Evolutionary conservation across 2,113 vertebrate genomes (phyloP).

Genomic region (Bettongia penicillata): DNA sequence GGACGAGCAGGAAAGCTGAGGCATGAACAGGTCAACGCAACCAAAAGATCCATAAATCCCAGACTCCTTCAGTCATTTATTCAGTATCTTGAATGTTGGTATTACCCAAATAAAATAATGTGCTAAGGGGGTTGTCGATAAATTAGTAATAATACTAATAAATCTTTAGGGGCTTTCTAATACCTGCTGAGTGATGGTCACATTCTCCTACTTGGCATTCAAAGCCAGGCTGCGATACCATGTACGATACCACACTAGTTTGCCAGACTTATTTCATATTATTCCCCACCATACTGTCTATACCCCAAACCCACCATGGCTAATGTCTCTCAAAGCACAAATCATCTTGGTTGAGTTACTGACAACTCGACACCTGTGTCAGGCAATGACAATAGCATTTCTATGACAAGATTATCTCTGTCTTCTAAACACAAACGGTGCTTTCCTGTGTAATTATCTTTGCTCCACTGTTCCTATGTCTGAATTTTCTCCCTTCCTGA

Average conservation of each 20-base stretch:
- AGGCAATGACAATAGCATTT: conserved; percentile 39
- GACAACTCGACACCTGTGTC: background rate
- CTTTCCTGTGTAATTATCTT: background rate
- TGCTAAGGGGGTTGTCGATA: background rate
- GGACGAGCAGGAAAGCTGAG: background rate
- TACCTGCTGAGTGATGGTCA: background rate
- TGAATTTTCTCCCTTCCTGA: background rate
- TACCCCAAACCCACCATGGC: no score
- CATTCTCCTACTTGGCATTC: background rate
- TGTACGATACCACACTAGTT: background rate
- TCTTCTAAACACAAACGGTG: background rate
- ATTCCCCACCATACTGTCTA: background rate
- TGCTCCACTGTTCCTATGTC: background rate
- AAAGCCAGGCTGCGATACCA: background rate
- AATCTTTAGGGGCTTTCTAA: background rate
- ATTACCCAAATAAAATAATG: background rate
- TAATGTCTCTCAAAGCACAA: background rate
- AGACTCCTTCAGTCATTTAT: background rate
- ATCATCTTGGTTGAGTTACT: background rate
- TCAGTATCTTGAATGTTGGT: background rate
- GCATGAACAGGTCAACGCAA: background rate
- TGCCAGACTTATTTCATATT: background rate
- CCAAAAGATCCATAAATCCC: background rate
- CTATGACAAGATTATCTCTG: background rate
- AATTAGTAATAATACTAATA: background rate